Conservation (phyloP, 2,113 vertebrate genomes). For the Pyxicephalus adspersus region DNA sequence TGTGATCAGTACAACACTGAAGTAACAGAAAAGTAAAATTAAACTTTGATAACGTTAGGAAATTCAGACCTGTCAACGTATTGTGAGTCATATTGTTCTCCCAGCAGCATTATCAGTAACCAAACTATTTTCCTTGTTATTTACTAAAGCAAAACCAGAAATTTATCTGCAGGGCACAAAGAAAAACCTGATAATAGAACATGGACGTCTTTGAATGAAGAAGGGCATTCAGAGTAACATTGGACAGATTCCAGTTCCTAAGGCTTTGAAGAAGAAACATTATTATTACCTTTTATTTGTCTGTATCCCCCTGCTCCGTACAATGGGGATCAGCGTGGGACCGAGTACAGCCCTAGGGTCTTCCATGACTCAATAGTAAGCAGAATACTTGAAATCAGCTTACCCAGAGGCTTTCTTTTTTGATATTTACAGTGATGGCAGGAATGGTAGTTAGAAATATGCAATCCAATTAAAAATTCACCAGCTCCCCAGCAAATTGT, state of each 20-base stretch:
- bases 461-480: too few species aligned
- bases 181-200: conserved; percentile 29
- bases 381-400: background rate
- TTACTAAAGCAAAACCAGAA: conserved; percentile 36
- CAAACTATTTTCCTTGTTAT: conserved; percentile 15
- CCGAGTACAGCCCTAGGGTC: background rate
- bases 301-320: background rate
- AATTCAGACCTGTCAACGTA: background rate
- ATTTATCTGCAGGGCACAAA: conserved; percentile 23
- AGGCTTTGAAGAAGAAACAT: background rate
- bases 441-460: too few species aligned
- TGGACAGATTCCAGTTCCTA: background rate
- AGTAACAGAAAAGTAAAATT: too few species aligned
- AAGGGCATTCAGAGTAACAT: conserved; percentile 26
- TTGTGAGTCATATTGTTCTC: background rate
- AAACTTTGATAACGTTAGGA: background rate
- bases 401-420: too few species aligned
- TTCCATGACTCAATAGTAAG: background rate
- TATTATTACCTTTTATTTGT: conserved; percentile 12
- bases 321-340: conserved; percentile 4
- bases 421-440: too few species aligned
- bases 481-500: too few species aligned
- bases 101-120: background rate
- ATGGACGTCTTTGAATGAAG: conserved; percentile 10
- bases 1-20: too few species aligned